Conservation (phyloP, 1,140 invertebrate species). For the Polyergus mexicanus region DNA sequence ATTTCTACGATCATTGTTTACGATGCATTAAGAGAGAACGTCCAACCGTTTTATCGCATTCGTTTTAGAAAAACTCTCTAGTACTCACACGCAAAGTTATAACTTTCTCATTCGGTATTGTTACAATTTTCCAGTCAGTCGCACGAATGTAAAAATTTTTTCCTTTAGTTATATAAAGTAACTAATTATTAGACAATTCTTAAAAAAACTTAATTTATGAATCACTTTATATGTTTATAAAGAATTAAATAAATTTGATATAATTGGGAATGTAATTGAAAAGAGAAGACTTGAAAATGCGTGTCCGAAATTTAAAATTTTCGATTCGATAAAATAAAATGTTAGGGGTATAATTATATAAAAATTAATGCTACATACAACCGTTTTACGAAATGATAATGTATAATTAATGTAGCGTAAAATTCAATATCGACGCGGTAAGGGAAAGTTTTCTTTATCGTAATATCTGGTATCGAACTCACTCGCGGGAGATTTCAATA, state of each 20-base stretch:
- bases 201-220: neutral
- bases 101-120: slow-evolving; percentile 12
- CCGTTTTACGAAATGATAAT: too few species aligned
- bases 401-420: neutral
- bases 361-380: neutral
- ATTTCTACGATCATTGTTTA: slow-evolving; percentile 17
- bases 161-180: neutral
- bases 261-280: neutral
- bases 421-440: neutral
- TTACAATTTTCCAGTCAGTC: neutral
- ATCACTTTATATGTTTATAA: neutral
- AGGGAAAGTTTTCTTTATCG: neutral
- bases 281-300: neutral
- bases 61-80: slow-evolving; percentile 38
- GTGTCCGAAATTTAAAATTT: neutral
- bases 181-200: neutral
- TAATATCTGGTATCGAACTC: slow-evolving; percentile 40
- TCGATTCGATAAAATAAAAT: neutral
- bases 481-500: slow-evolving; percentile 52
- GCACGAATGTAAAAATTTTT: slow-evolving; percentile 9
- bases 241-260: slow-evolving; percentile 16
- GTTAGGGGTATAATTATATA: neutral
- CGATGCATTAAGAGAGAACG: slow-evolving; percentile 1
- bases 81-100: slow-evolving; percentile 7
- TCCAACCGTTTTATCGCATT: slow-evolving; percentile 13